These are phyloP conservation scores for Leptarthrus brevirostris DNA, from an alignment of 2,888 invertebrate genomes.

Conservation along the genomic window DNA sequence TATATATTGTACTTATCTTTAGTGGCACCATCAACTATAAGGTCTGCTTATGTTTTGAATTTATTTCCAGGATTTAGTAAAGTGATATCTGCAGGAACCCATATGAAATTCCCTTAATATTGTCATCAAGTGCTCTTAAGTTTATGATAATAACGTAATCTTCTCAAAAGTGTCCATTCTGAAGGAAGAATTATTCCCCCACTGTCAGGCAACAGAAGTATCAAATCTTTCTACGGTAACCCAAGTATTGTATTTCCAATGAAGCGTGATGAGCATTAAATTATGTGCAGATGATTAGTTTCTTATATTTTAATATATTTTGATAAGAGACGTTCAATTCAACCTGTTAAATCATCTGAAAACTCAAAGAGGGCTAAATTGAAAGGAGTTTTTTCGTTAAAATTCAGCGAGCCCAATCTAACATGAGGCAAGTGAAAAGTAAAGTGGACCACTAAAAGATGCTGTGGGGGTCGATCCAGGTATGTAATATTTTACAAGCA, in stretches of 20 bases:
- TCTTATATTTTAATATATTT: constrained; percentile 54
- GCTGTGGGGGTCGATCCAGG: too few relatives aligned
- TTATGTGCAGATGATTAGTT: constrained; percentile 54
- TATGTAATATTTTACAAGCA: too few relatives aligned
- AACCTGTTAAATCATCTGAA: constrained; percentile 53
- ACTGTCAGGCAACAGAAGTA: background rate
- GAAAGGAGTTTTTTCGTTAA: constrained; percentile 30
- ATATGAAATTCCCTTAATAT: too few relatives aligned
- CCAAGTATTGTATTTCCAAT: constrained; percentile 48
- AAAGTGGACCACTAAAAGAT: background rate
- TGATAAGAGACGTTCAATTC: constrained; percentile 47
- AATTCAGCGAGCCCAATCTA: constrained; percentile 4
- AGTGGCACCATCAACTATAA: too few relatives aligned
- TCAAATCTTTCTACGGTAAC: background rate
- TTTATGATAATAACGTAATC: background rate
- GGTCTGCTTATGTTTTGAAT: too few relatives aligned
- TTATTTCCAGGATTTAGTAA: too few relatives aligned
- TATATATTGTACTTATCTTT: too few relatives aligned
- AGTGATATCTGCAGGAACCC: too few relatives aligned
- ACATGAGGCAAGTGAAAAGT: background rate
- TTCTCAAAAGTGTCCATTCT: background rate
- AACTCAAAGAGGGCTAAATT: constrained; percentile 51
- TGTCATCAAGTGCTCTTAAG: too few relatives aligned
- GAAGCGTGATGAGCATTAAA: constrained; percentile 53
- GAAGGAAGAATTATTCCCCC: background rate